These are phyloP conservation scores for Chiroxiphia lanceolata DNA, from an alignment of 2,797 vertebrate species.

Conservation along the genomic window DNA sequence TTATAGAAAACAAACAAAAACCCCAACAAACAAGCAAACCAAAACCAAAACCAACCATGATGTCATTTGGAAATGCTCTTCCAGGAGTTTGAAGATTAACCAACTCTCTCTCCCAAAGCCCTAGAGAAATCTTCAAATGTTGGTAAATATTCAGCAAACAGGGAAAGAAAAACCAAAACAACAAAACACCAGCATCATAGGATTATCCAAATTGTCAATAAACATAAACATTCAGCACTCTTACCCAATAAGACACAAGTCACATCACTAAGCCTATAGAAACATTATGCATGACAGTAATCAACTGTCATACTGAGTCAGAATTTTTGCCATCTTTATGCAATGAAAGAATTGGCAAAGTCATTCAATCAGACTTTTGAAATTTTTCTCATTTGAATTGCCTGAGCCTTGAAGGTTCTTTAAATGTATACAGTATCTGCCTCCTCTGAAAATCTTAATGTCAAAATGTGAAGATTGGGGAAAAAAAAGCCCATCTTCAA, in stretches of 20 bases:
- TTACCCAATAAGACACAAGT: background rate
- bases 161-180: background rate
- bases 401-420: slow-evolving; percentile 45
- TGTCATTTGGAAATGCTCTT: background rate
- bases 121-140: background rate
- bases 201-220: background rate
- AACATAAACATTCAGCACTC: background rate
- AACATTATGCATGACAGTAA: background rate
- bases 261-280: slow-evolving; percentile 8
- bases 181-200: background rate
- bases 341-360: slow-evolving; percentile 41
- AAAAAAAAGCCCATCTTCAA: slow-evolving; percentile 19
- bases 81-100: background rate
- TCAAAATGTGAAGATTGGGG: slow-evolving; percentile 34
- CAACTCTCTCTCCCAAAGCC: background rate
- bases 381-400: slow-evolving; percentile 62
- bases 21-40: background rate
- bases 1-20: background rate
- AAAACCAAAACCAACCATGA: background rate
- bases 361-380: slow-evolving; percentile 43
- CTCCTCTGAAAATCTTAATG: slow-evolving; percentile 49
- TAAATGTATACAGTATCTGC: slow-evolving; percentile 24
- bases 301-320: slow-evolving; percentile 1
- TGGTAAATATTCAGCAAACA: background rate
- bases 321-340: slow-evolving; percentile 31